These are phyloP conservation scores for Lysandra bellargus DNA, from an alignment of 2,888 invertebrate species.

Conservation along the genomic window DNA sequence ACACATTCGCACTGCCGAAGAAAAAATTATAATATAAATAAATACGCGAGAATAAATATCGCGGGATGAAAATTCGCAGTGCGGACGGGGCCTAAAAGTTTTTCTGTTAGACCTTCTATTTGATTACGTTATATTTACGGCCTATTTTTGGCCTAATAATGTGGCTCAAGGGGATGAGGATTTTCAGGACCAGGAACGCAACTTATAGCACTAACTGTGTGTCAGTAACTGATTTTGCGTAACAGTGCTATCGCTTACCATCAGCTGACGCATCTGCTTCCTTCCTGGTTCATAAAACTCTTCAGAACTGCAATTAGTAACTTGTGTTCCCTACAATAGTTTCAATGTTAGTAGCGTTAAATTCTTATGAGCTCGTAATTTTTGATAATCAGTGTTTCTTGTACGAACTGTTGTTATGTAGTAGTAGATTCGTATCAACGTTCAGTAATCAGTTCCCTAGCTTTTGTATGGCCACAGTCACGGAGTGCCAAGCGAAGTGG, in stretches of 20 bases:
- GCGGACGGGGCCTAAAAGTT: too few relatives aligned
- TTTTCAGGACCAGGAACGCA: background rate
- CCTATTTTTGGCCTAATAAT: background rate
- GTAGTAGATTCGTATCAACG: constrained; percentile 4
- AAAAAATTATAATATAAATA: too few relatives aligned
- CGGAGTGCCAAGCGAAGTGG: constrained; percentile 34
- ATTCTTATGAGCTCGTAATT: constrained; percentile 10
- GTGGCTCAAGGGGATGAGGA: background rate
- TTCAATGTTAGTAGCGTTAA: background rate
- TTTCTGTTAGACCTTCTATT: too few relatives aligned
- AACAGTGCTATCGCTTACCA: background rate
- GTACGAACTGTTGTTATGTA: constrained; percentile 24
- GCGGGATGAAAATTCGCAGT: too few relatives aligned
- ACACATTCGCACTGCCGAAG: too few relatives aligned
- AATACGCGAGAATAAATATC: too few relatives aligned
- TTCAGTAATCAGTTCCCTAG: constrained; percentile 29
- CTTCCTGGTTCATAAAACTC: background rate
- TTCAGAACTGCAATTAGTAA: background rate
- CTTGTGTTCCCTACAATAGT: background rate
- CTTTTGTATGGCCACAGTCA: constrained; percentile 32
- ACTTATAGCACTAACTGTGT: too few relatives aligned
- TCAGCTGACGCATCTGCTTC: background rate
- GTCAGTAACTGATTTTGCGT: background rate
- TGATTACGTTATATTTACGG: background rate
- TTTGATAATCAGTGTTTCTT: constrained; percentile 12